Conservation (phyloP, 2,113 vertebrate species). For the Daphoenositta chrysoptera region DNA sequence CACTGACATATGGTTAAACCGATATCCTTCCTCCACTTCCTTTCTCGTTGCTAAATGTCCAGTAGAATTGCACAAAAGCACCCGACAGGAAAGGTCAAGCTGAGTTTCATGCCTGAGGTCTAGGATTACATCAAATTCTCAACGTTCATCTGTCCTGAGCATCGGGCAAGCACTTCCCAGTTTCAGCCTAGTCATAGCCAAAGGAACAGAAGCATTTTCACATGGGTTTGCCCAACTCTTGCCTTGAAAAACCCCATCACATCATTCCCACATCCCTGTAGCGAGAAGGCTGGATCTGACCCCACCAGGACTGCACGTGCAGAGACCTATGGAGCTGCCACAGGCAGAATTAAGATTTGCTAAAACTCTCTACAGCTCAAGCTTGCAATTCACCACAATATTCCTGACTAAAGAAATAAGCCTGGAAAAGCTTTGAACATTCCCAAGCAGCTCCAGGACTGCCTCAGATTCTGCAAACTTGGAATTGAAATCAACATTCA, state of each 20-base stretch:
- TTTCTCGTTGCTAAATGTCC: constrained; percentile 74
- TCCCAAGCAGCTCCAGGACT: not conserved
- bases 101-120: constrained; percentile 75
- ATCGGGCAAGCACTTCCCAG: constrained; percentile 63
- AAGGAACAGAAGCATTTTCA: constrained; percentile 13
- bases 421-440: not conserved
- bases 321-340: not conserved
- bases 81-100: constrained; percentile 75
- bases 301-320: not conserved
- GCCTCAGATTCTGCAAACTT: not conserved
- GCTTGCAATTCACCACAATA: not conserved
- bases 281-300: not conserved
- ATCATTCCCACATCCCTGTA: not conserved
- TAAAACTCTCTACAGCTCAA: not conserved
- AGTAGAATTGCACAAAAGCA: constrained; percentile 70
- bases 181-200: constrained; percentile 39
- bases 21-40: constrained; percentile 75
- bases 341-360: not conserved
- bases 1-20: constrained; percentile 61
- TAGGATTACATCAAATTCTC: constrained; percentile 76
- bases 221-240: not conserved
- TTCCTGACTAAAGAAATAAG: not conserved
- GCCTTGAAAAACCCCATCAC: not conserved
- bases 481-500: not conserved
- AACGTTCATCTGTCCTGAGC: constrained; percentile 70